Conservation (phyloP, 2,888 invertebrate genomes). For the Acanthosepion esculentum region DNA sequence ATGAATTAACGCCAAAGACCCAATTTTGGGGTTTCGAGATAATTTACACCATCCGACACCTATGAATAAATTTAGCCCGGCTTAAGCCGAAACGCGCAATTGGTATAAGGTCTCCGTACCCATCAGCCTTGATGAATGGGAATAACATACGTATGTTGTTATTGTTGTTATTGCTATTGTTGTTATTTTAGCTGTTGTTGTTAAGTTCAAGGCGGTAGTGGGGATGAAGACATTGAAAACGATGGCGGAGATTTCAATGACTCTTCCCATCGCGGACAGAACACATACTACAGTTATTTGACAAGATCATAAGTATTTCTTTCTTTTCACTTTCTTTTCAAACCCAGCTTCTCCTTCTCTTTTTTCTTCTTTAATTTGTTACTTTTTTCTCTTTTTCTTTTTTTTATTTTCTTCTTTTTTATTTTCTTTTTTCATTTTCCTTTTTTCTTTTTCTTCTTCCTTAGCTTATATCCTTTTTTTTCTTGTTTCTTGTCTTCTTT, state of each 20-base stretch:
- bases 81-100: neutral
- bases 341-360: neutral
- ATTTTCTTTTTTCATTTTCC: no score
- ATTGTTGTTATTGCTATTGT: neutral
- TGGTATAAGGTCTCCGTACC: neutral
- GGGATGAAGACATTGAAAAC: neutral
- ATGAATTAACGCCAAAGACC: conserved; percentile 33
- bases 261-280: neutral
- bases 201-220: neutral
- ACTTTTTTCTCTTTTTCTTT: no score
- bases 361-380: no score
- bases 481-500: no score
- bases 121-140: neutral
- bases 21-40: conserved; percentile 16
- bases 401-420: no score
- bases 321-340: neutral
- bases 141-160: neutral
- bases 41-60: conserved; percentile 20
- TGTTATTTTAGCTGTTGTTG: neutral
- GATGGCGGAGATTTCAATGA: neutral
- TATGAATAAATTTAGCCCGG: conserved; percentile 13
- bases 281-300: neutral
- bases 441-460: no score
- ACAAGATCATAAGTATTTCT: neutral
- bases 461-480: no score